Evolutionary conservation across 2,888 invertebrate species (phyloP), one percentile per base, ranked within the genome.

Genomic region (Carabus problematicus): DNA sequence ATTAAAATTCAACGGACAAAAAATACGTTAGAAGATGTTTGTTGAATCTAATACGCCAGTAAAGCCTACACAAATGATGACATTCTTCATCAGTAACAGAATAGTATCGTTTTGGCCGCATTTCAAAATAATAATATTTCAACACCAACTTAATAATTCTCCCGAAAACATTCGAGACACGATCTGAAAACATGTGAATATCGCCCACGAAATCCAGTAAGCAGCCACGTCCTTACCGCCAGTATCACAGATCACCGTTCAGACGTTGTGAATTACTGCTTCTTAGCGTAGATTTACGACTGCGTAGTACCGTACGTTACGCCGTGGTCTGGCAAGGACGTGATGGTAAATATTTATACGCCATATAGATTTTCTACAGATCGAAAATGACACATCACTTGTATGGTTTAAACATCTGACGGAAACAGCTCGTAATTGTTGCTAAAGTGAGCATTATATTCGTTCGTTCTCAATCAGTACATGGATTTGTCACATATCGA

Each of bases 101-200:
- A 55, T 29, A 55, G 55, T n/a, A 8, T 55, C 16, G n/a, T n/a
- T 19, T 55, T 9, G 11, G 45, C 43, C 16, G 45, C 43, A 43
- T 43, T 45, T 45, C 43, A 60, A 55, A 60, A 60, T 60, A 43
- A 60, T 29, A 58, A 58, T 58, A 58, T 58, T 58, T 58, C 58
- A 60, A 60, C 60, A 60, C 45, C 12, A 3, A 18, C 43, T n/a
- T 43, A 60, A 60, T 60, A 60, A 60, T 43, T 60, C 60, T 45
- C 43, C 29, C 18, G 16, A 43, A 60, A 43, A 60, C 29, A 29
- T 60, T 45, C 45, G 60, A 19, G 60, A 45, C 60, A 12, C 42
- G 45, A 55, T 43, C 29, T 29, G 60, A 42, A 60, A 60, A 60
- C 60, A 60, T 45, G 60, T 45, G 60, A 60, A 60, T 18, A 45